phyloP scores from a whole-genome alignment of 2,888 invertebrate species.

The Podabrus alpinus region DNA sequence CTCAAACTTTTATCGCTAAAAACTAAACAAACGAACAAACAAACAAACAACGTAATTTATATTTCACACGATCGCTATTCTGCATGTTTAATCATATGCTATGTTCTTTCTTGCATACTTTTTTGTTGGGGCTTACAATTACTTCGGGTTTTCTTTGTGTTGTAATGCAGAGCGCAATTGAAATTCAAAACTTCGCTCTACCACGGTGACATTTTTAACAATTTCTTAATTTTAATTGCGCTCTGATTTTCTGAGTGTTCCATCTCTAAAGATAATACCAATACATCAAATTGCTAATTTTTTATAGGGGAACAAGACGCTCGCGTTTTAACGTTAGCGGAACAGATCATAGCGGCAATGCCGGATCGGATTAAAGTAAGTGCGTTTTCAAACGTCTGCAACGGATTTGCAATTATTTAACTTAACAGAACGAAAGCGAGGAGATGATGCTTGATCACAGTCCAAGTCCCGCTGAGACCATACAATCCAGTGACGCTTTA shows the following conservation, averaged over 20 bases:
- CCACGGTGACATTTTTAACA: background rate
- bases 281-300: slow-evolving; percentile 11
- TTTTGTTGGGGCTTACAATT: background rate
- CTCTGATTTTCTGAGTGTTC: background rate
- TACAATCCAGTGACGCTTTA: slow-evolving; percentile 52
- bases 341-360: slow-evolving; percentile 98
- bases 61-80: background rate
- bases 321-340: slow-evolving; percentile 89
- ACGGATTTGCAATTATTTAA: slow-evolving; percentile 3
- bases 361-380: slow-evolving; percentile 93
- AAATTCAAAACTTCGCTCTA: background rate
- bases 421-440: slow-evolving; percentile 73
- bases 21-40: background rate
- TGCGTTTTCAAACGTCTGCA: background rate
- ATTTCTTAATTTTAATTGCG: background rate
- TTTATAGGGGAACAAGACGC: slow-evolving; percentile 89
- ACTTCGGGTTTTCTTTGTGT: background rate
- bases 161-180: background rate
- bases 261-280: background rate
- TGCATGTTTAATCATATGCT: background rate
- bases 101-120: background rate
- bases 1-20: background rate
- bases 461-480: slow-evolving; percentile 60
- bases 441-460: slow-evolving; percentile 67
- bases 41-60: background rate